phyloP scores from a whole-genome alignment of 2,113 vertebrate species.

The Myotis davidii region DNA sequence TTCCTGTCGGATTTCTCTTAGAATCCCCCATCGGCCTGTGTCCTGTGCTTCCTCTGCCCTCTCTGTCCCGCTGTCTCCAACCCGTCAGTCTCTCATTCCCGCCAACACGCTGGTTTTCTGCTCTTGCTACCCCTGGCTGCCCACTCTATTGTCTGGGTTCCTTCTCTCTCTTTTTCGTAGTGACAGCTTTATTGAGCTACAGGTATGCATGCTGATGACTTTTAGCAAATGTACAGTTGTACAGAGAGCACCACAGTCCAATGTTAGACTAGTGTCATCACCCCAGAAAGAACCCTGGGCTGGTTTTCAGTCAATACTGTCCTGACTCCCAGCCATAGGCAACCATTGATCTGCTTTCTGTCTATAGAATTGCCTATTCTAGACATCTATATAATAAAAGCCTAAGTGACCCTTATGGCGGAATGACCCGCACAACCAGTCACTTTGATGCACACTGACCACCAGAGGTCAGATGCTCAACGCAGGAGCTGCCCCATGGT shows the following conservation, averaged over 20 bases:
- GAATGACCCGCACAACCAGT: no score
- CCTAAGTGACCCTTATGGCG: no score
- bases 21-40: not conserved
- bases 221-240: not conserved
- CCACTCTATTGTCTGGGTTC: not conserved
- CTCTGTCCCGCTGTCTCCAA: not conserved
- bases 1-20: not conserved
- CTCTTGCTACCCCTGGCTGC: not conserved
- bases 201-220: not conserved
- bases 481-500: no score
- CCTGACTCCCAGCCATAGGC: not conserved
- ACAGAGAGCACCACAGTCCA: not conserved
- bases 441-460: no score
- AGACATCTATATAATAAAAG: no score
- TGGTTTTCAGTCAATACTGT: not conserved
- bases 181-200: not conserved
- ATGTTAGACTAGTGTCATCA: not conserved
- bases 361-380: not conserved
- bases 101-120: rapidly evolving
- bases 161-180: not conserved
- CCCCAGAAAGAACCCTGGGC: not conserved
- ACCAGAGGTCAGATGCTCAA: no score
- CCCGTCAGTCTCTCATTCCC: not conserved
- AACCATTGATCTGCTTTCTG: not conserved
- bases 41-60: not conserved